A percentile compares a stretch with the other conserved stretches of the same genome.
phyloP scores from a whole-genome alignment of 2,113 vertebrate species.

The Dipodomys merriami region DNA sequence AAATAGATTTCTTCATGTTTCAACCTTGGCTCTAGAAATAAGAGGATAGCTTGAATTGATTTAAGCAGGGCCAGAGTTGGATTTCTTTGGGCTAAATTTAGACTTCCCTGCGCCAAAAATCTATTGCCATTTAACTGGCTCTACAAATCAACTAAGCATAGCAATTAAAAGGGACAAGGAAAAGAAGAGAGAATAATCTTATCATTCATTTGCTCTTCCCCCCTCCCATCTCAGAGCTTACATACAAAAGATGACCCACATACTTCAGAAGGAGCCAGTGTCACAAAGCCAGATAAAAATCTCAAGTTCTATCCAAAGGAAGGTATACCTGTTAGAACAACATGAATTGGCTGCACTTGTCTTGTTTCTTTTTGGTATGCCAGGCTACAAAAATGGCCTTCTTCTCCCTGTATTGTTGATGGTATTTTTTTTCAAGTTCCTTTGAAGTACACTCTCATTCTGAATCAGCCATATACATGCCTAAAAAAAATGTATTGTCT shows the following conservation, averaged over 20 bases:
- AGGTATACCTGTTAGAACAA: slow-evolving; percentile 29
- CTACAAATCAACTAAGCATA: slow-evolving; percentile 1
- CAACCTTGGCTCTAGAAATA: slow-evolving; percentile 36
- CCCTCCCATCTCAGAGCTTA: background rate
- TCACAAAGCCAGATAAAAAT: slow-evolving; percentile 39
- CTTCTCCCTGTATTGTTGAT: background rate
- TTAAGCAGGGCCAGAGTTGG: slow-evolving; percentile 51
- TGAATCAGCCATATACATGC: background rate
- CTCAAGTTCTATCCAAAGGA: slow-evolving; percentile 31
- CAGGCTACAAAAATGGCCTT: background rate
- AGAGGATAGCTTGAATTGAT: slow-evolving; percentile 58
- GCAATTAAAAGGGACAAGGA: background rate
- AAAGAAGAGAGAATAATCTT: background rate
- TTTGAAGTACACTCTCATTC: slow-evolving; percentile 39
- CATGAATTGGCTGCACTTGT: slow-evolving; percentile 13
- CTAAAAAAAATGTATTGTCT: background rate
- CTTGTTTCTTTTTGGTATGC: slow-evolving; percentile 41
- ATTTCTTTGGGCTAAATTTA: slow-evolving; percentile 50
- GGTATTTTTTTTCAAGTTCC: background rate
- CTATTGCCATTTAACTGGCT: slow-evolving; percentile 47
- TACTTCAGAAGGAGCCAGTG: slow-evolving; percentile 7
- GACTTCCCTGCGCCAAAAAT: slow-evolving; percentile 38
- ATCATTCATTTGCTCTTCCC: background rate
- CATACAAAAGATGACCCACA: background rate
- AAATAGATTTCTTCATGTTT: slow-evolving; percentile 69